Evolutionary conservation across 2,888 invertebrate species (phyloP), one percentile per base, ranked within the genome.

Genomic region (Pachymerium ferrugineum): DNA sequence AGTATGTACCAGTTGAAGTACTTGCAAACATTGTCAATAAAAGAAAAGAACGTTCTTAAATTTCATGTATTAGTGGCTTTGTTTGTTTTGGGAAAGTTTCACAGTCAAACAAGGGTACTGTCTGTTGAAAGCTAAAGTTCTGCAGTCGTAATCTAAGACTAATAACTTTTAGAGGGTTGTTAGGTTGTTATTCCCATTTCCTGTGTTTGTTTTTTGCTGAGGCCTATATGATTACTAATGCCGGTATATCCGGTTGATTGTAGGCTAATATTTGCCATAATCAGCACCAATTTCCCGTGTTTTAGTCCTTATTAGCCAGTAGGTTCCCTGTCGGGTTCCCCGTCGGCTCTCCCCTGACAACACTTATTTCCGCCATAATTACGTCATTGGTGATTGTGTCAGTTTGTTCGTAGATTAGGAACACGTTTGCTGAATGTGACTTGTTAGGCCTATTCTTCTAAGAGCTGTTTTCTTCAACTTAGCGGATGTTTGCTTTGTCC

Each of bases 361-460:
- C 47, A 54, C 47, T n/a, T 54, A 54, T 22, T 54, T 54, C 47
- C 47, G 47, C 47, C 47, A 54, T 54, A 54, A 54, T 54, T 54
- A 54, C 47, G 47, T 54, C 47, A 54, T 54, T 54, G 47, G 19
- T 54, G 47, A 54, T 54, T 54, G 47, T 54, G 47, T 54, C 47
- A 54, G 47, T 54, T 54, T 54, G 47, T 54, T 54, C 47, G 47
- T 22, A 54, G 47, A 54, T 54, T 54, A 54, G 47, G 47, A 54
- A 54, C 47, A 54, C 47, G 22, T 54, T 54, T 54, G 47, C 47
- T 19, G 47, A 54, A 22, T 54, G 19, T 54, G 19, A 22, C 19
- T 22, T n/a, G 19, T 38, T 38, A 38, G 19, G 47, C 47, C 3
- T 3, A 3, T 54, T 54, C 47, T 19, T 19, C 5, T 3, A n/a